A percentile compares a stretch with the other conserved stretches of the same genome.
Conservation (phyloP, 2,113 vertebrate species). For the Eurypyga helias region DNA sequence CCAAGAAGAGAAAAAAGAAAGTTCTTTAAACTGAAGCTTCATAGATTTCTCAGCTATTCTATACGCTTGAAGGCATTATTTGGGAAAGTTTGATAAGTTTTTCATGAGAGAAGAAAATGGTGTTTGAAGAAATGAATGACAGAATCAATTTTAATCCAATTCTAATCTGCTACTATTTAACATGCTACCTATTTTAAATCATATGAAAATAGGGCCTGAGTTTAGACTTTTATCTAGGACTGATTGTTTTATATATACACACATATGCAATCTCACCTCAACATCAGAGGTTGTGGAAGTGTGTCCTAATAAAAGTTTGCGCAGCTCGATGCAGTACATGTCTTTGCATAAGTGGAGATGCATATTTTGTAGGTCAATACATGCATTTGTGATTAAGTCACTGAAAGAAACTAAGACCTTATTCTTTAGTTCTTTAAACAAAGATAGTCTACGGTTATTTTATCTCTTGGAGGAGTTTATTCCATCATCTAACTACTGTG, state of each 20-base stretch:
- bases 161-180: neutral
- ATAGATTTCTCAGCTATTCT: neutral
- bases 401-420: neutral
- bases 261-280: neutral
- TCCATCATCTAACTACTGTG: neutral
- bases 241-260: neutral
- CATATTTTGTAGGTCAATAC: neutral
- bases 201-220: neutral
- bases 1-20: no score
- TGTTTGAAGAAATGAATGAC: neutral
- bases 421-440: neutral
- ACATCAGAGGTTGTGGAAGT: neutral
- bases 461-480: neutral
- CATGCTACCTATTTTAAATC: neutral
- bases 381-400: neutral
- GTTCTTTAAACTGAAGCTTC: neutral
- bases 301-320: neutral
- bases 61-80: neutral
- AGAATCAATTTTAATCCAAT: neutral
- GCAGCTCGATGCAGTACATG: neutral
- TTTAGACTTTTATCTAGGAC: neutral
- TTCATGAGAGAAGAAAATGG: neutral
- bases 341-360: neutral
- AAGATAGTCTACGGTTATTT: neutral
- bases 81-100: neutral